Percentiles rank a stretch among this genome's conserved stretches.
These are phyloP conservation scores for Sinhomidia bicolor DNA, from an alignment of 2,888 invertebrate genomes.

Conservation along the genomic window DNA sequence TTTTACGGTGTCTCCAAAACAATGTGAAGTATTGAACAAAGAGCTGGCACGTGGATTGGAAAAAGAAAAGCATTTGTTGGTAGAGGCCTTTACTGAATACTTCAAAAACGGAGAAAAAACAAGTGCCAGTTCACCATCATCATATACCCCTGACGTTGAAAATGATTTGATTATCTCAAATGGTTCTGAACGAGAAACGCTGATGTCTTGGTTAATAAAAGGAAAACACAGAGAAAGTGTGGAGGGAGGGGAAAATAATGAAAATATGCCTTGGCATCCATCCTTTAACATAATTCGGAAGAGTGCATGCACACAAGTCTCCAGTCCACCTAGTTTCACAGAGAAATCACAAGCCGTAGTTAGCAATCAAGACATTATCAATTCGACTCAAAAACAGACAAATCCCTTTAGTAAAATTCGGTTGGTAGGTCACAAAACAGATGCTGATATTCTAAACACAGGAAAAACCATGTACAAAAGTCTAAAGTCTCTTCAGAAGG, in stretches of 20 bases:
- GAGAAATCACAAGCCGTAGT: neutral
- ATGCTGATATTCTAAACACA: neutral
- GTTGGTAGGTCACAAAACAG: neutral
- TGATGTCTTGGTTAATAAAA: conserved; percentile 49
- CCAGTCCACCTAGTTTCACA: neutral
- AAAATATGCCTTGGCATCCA: conserved; percentile 20
- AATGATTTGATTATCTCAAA: conserved; percentile 31
- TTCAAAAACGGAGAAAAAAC: neutral
- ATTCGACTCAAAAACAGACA: neutral
- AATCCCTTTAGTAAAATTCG: neutral
- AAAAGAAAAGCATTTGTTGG: neutral
- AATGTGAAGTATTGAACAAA: conserved; percentile 12
- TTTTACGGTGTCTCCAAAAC: neutral
- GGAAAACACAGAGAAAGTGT: conserved; percentile 2
- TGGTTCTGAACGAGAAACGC: conserved; percentile 31
- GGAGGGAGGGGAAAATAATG: neutral
- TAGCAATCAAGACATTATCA: neutral
- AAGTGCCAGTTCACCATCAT: neutral
- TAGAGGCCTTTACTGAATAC: conserved; percentile 31
- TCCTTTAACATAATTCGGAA: conserved; percentile 30
- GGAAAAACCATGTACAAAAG: conserved; percentile 47
- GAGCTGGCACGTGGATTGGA: conserved; percentile 19
- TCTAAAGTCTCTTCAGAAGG: conserved; percentile 42
- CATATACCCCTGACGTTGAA: neutral
- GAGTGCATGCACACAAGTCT: conserved; percentile 49